A percentile compares a stretch with the other conserved stretches of the same genome.
Evolutionary conservation across 2,797 vertebrate genomes (phyloP).

Genomic region (Cyprinodon diabolis): DNA sequence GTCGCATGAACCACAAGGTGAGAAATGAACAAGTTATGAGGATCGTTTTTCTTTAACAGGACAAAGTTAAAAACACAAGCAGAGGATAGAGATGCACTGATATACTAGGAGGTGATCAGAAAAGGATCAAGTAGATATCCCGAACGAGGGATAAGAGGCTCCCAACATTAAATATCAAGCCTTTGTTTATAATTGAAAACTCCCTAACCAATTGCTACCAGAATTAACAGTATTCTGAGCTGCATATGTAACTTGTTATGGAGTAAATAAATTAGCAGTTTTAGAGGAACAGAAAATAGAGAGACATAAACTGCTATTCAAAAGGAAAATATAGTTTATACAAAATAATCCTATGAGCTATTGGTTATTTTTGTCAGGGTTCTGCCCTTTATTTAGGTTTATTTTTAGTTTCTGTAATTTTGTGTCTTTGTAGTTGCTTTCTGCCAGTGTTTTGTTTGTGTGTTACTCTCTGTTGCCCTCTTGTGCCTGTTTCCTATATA

Average conservation of each 20-base stretch:
- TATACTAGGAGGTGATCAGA: background rate
- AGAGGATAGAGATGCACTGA: conserved; percentile 1
- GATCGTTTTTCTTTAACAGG: conserved; percentile 18
- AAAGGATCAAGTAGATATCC: background rate
- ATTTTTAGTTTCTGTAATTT: no score
- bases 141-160: background rate
- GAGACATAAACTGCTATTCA: background rate
- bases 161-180: background rate
- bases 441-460: no score
- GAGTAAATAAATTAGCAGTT: background rate
- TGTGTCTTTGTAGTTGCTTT: no score
- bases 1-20: conserved; percentile 25
- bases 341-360: background rate
- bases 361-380: background rate
- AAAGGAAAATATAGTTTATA: background rate
- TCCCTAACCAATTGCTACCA: background rate
- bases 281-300: background rate
- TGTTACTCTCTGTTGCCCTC: no score
- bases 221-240: background rate
- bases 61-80: conserved; percentile 33
- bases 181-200: background rate
- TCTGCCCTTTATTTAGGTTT: no score
- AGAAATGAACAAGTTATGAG: conserved; percentile 27
- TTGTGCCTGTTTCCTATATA: no score
- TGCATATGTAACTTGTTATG: no score